Evolutionary conservation across 2,113 vertebrate genomes (phyloP).

Genomic region (Corythornis vintsioides): DNA sequence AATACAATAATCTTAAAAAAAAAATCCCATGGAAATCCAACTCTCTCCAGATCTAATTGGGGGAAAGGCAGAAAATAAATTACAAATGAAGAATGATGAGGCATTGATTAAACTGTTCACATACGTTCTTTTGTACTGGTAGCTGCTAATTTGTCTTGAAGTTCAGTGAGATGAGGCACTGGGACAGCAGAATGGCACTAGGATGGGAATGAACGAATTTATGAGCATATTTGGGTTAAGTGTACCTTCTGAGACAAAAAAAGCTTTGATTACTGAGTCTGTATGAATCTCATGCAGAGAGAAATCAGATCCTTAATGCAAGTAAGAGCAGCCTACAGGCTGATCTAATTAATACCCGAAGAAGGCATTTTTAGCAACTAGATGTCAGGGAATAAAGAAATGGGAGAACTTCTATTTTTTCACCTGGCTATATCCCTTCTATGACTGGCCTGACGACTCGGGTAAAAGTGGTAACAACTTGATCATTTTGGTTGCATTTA

Average conservation of each 20-base stretch:
- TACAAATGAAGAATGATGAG: neutral
- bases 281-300: neutral
- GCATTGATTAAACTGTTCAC: neutral
- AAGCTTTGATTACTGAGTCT: constrained; percentile 31
- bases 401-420: neutral
- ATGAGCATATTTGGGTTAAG: neutral
- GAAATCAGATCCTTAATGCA: constrained; percentile 10
- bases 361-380: constrained; percentile 17
- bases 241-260: constrained; percentile 21
- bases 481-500: neutral
- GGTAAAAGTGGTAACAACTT: neutral
- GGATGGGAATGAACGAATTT: neutral
- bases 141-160: neutral
- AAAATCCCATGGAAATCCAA: neutral
- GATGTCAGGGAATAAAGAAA: neutral
- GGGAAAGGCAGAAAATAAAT: constrained; percentile 2
- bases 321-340: constrained; percentile 17
- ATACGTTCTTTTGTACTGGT: neutral
- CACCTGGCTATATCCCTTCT: neutral
- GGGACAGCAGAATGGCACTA: neutral
- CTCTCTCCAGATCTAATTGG: neutral
- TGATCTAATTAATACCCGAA: constrained; percentile 32
- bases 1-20: neutral
- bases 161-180: neutral
- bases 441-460: neutral